A percentile compares a stretch with the other conserved stretches of the same genome.
Conservation (phyloP, 30 jellyfish, hydroid and myxozoan genomes). For the Aurelia sp. region DNA sequence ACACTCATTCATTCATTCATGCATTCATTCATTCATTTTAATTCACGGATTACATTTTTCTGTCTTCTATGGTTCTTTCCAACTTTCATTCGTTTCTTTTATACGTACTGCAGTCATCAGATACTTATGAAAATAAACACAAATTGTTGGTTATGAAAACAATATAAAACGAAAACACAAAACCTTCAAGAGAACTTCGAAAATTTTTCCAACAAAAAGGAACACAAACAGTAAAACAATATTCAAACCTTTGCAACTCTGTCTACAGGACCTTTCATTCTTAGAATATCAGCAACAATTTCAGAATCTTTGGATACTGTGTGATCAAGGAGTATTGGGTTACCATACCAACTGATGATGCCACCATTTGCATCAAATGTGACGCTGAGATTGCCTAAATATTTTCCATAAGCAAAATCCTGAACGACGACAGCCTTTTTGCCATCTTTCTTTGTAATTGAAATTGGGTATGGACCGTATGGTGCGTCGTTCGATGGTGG, state of each 20-base stretch:
- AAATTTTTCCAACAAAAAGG: no score
- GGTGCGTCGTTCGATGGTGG: conserved; percentile 71
- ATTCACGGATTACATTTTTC: no score
- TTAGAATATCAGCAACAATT: conserved; percentile 1
- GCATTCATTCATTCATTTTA: no score
- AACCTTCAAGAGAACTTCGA: no score
- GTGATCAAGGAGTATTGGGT: conserved; percentile 72
- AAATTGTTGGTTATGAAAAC: no score
- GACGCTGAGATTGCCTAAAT: conserved; percentile 68
- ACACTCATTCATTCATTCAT: no score
- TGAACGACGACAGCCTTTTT: conserved; percentile 66
- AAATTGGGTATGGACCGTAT: conserved; percentile 49
- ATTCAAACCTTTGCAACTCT: conserved; percentile 65
- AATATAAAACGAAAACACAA: no score
- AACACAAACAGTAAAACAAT: not conserved
- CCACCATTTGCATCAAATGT: conserved; percentile 62
- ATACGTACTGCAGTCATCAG: no score
- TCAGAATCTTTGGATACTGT: conserved; percentile 27
- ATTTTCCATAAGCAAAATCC: conserved; percentile 63
- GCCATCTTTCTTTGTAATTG: conserved; percentile 30
- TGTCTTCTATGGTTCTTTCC: no score
- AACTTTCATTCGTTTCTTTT: no score
- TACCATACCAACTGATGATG: conserved; percentile 60
- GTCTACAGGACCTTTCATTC: conserved; percentile 33
- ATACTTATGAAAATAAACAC: no score